Evolutionary conservation across 1,140 invertebrate genomes (phyloP).

Genomic region (Drosophila azteca): DNA sequence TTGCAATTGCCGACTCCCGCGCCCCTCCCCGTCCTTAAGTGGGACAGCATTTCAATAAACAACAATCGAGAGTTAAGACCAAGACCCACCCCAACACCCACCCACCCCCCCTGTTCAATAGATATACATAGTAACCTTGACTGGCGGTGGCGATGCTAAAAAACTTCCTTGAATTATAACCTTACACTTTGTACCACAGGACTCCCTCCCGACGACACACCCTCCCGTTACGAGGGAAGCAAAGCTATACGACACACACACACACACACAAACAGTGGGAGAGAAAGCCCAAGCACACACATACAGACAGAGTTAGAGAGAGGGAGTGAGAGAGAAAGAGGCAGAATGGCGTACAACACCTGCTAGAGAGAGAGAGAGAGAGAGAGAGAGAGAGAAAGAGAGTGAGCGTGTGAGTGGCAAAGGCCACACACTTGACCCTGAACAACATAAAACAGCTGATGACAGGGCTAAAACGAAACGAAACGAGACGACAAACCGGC

Average conservation of each 20-base stretch:
- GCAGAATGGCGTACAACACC: no score
- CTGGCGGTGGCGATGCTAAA: conserved; percentile 41
- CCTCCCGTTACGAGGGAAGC: no score
- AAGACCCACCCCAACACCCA: no score
- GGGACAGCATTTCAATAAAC: conserved; percentile 59
- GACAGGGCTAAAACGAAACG: conserved; percentile 47
- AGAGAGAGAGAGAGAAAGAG: conserved; percentile 2
- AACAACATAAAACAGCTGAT: conserved; percentile 80
- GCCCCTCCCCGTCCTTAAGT: neutral
- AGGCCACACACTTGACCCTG: conserved; percentile 70
- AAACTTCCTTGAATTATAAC: conserved; percentile 74
- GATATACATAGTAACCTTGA: conserved; percentile 53
- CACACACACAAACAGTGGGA: conserved; percentile 10
- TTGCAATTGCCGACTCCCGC: conserved; percentile 30
- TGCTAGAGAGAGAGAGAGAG: conserved; percentile 3
- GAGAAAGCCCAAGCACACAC: conserved; percentile 1
- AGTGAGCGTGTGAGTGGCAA: conserved; percentile 10
- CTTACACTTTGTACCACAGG: conserved; percentile 18
- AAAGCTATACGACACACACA: neutral
- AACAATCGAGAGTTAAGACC: conserved; percentile 2
- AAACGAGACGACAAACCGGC: conserved; percentile 5
- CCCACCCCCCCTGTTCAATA: no score
- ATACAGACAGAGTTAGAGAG: neutral
- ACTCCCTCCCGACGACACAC: no score
- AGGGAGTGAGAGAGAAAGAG: no score